A percentile compares a stretch with the other conserved stretches of the same genome.
These are phyloP conservation scores for Conopomorpha cramerella DNA, from an alignment of 1,140 invertebrate genomes.

Conservation along the genomic window DNA sequence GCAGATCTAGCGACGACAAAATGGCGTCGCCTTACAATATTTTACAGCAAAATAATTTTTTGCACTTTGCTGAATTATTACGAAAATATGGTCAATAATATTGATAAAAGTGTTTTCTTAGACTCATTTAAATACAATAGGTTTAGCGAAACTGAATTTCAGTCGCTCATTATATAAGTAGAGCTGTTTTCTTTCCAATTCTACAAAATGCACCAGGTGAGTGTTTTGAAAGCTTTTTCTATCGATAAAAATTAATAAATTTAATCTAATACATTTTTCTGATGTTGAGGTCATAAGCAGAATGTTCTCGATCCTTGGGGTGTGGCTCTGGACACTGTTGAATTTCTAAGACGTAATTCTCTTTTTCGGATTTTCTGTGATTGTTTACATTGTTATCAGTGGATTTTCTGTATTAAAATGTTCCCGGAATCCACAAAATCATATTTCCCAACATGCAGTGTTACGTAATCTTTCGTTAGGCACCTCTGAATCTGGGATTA, in stretches of 20 bases:
- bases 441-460: slow-evolving; percentile 46
- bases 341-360: slow-evolving; percentile 52
- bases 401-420: slow-evolving; percentile 63
- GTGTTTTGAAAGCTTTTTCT: slow-evolving; percentile 38
- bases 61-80: slow-evolving; percentile 29
- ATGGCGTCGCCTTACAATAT: slow-evolving; percentile 60
- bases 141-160: slow-evolving; percentile 23
- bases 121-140: slow-evolving; percentile 32
- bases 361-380: slow-evolving; percentile 43
- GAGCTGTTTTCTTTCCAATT: slow-evolving; percentile 33
- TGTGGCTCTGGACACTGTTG: slow-evolving; percentile 41
- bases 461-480: slow-evolving; percentile 39
- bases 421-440: slow-evolving; percentile 60
- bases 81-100: slow-evolving; percentile 31
- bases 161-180: slow-evolving; percentile 27
- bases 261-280: no score
- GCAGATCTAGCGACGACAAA: slow-evolving; percentile 60
- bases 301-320: slow-evolving; percentile 44
- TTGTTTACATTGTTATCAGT: slow-evolving; percentile 66
- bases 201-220: slow-evolving; percentile 59
- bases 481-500: slow-evolving; percentile 59
- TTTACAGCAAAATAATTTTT: slow-evolving; percentile 54
- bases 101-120: slow-evolving; percentile 17
- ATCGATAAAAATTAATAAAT: no score
- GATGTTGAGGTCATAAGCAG: slow-evolving; percentile 16